These are phyloP conservation scores for Lepas anatifera DNA, from an alignment of 2,888 invertebrate species.

Conservation along the genomic window DNA sequence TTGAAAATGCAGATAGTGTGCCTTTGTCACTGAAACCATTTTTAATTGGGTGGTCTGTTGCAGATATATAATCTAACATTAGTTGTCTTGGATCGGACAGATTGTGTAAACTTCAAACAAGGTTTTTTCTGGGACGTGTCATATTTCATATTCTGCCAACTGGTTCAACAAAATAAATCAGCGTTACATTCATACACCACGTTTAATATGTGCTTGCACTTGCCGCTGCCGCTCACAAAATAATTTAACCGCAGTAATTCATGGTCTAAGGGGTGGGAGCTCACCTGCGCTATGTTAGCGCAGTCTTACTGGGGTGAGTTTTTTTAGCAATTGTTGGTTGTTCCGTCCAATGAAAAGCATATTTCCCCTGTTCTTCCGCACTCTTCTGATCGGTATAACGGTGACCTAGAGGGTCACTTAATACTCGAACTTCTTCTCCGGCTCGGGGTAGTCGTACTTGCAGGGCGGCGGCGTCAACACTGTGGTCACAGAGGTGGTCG, in stretches of 20 bases:
- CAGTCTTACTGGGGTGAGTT: not conserved
- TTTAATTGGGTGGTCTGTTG: no score
- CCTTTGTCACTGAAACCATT: no score
- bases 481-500: not conserved
- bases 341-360: no score
- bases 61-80: no score
- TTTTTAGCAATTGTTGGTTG: not conserved
- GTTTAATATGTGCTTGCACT: not conserved
- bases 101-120: no score
- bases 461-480: not conserved
- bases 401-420: not conserved
- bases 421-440: not conserved
- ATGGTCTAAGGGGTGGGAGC: not conserved
- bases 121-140: no score
- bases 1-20: no score
- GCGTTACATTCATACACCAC: not conserved
- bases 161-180: no score
- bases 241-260: not conserved
- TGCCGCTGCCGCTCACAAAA: not conserved
- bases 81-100: no score
- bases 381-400: no score
- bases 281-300: not conserved
- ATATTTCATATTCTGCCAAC: no score
- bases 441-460: not conserved
- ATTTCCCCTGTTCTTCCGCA: not conserved